Percentiles rank a stretch among this genome's conserved stretches.
Evolutionary conservation across 1,140 invertebrate species (phyloP).

Genomic region (Steinernema khuongi): DNA sequence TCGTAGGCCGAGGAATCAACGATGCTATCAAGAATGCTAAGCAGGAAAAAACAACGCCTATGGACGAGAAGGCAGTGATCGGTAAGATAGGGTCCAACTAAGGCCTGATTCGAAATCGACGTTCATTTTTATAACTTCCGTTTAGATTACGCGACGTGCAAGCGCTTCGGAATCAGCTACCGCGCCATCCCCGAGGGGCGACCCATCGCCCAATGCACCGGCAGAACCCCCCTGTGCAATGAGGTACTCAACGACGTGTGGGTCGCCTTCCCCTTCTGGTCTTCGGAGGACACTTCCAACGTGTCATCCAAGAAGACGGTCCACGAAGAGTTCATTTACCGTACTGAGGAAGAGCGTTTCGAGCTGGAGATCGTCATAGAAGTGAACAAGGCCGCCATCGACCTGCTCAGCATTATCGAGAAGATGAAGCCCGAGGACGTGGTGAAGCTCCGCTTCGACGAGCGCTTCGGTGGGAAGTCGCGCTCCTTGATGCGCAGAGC

Average conservation of each 20-base stretch:
- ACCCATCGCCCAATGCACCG: conserved; percentile 71
- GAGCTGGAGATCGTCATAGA: conserved; percentile 94
- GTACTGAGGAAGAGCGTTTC: conserved; percentile 89
- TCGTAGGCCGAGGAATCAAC: not conserved
- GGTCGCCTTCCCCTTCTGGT: conserved; percentile 96
- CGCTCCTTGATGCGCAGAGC: conserved; percentile 38
- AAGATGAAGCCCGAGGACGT: conserved; percentile 86
- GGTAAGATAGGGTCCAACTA: too few relatives aligned
- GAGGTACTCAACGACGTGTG: conserved; percentile 89
- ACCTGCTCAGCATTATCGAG: conserved; percentile 80
- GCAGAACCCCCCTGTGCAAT: conserved; percentile 76
- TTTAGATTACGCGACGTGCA: conserved; percentile 81
- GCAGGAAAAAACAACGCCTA: conserved; percentile 26
- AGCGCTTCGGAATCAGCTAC: conserved; percentile 90
- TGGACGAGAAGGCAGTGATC: not conserved
- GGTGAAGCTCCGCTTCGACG: conserved; percentile 79
- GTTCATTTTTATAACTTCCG: conserved; percentile 16
- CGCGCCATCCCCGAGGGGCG: conserved; percentile 75
- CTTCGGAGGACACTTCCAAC: conserved; percentile 91
- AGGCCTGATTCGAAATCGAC: not conserved
- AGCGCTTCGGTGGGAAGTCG: conserved; percentile 82
- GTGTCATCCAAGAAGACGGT: conserved; percentile 92
- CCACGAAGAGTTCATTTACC: conserved; percentile 94
- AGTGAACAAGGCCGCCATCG: conserved; percentile 86
- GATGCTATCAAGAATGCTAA: conserved; percentile 55